Base-by-base conservation (phyloP, 2,113 vertebrate genomes). In the Poecilia latipinna region DNA sequence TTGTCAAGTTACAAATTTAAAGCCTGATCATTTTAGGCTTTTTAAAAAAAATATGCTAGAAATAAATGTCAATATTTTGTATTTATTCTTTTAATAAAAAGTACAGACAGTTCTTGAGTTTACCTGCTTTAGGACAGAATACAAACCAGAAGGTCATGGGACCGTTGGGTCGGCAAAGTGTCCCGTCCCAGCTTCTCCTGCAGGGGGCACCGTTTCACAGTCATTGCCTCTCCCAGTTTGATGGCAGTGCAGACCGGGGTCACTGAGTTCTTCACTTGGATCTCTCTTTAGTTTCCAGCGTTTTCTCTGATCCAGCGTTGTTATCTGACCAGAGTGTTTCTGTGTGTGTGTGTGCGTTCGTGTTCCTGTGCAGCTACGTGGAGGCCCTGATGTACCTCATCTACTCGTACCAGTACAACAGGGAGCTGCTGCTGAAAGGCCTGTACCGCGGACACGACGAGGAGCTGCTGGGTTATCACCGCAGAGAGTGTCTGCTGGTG, bases 401-500 rank as follows among this genome's bases (percentile, higher is more conserved):
- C 78, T 97, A 95, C 92, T 94, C 97, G 65, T 96, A 97, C 91
- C 97, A 98, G 94, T 97, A 96, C 93, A 99, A 99, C 92, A 98
- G 96, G 92, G 97, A 98, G 90, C 96, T 99, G 57, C 81, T 97
- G 86, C 94, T 95, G 12, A 98, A 96, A 92, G 97, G 97, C 51
- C 94, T 89, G 0, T 97, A 97, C 93, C 93, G 97, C 91, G 98
- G 97, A 22, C 97, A 98, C 0, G 94, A 96, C 10, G 95, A 97
- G 73, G 95, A 97, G 78, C 82, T 98, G 54, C 93, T 99, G 11
- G 95, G 96, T 44, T 94, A 96, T 94, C 98, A 97, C 92, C 96
- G 98, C 78, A 95, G 97, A 81, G 96, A 97, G 88, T 99, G 98
- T 92, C 95, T 99, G 89, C 94, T 99, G 89, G 98, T 99, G 96